Evolutionary conservation across 2,888 invertebrate genomes (phyloP).

Genomic region (Rhagium mordax): DNA sequence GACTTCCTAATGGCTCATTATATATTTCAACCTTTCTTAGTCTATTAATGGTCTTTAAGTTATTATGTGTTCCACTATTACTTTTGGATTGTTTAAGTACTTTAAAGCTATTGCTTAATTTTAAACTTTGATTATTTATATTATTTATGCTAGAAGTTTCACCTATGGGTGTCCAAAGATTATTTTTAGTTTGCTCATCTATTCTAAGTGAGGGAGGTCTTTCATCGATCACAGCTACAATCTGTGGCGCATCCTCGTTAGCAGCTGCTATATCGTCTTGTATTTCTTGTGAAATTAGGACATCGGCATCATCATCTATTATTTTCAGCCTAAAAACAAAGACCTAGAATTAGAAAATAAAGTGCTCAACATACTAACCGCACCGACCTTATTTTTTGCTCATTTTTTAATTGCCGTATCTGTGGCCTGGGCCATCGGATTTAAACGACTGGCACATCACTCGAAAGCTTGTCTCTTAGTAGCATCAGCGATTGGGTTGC

Average conservation of each 20-base stretch:
- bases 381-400: too few species aligned
- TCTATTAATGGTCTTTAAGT: constrained; percentile 19
- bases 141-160: constrained; percentile 36
- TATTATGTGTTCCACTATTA: neutral
- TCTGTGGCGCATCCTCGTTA: constrained; percentile 92
- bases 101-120: constrained; percentile 45
- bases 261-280: constrained; percentile 81
- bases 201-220: constrained; percentile 77
- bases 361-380: too few species aligned
- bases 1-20: neutral
- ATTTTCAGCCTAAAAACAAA: constrained; percentile 86
- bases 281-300: constrained; percentile 75
- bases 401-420: too few species aligned
- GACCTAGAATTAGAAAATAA: too few species aligned
- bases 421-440: too few species aligned
- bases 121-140: constrained; percentile 22
- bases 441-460: too few species aligned
- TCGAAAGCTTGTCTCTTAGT: too few species aligned
- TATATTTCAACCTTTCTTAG: constrained; percentile 7
- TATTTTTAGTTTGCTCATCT: constrained; percentile 64
- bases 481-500: too few species aligned
- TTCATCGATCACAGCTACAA: constrained; percentile 91
- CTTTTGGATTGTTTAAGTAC: constrained; percentile 38
- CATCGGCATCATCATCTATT: constrained; percentile 86
- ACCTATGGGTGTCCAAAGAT: constrained; percentile 65